Evolutionary conservation across 2,113 vertebrate species (phyloP).

Genomic region (Hemiscyllium ocellatum): DNA sequence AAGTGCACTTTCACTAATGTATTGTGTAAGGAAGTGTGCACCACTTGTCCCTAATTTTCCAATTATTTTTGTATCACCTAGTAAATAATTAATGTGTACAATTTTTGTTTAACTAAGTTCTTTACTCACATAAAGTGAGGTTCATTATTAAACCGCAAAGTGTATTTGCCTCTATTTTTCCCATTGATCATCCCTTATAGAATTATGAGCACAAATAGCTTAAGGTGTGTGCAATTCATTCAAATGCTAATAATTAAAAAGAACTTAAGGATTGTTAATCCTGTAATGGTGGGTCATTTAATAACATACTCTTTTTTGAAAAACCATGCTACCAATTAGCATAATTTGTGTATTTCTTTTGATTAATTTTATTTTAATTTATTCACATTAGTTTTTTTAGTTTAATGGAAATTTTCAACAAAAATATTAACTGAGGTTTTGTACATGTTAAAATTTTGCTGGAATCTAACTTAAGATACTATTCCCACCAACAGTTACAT

Average conservation of each 20-base stretch:
- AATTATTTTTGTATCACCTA: constrained; percentile 29
- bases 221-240: neutral
- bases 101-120: constrained; percentile 35
- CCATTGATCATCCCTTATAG: neutral
- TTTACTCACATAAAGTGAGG: constrained; percentile 17
- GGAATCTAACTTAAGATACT: neutral
- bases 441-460: neutral
- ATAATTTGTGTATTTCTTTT: neutral
- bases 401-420: neutral
- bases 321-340: neutral
- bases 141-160: constrained; percentile 28
- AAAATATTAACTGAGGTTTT: neutral
- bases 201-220: neutral
- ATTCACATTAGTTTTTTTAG: no score
- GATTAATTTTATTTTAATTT: neutral
- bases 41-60: constrained; percentile 24
- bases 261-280: neutral
- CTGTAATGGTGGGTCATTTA: neutral
- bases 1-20: constrained; percentile 36
- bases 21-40: constrained; percentile 35
- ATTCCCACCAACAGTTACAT: neutral
- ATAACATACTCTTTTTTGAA: neutral
- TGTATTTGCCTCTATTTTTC: neutral
- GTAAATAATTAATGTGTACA: constrained; percentile 34
- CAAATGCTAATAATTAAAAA: neutral